Percentiles rank a stretch among this genome's conserved stretches.
Conservation (phyloP, 2,797 vertebrate species). For the Phataginus tetradactyla region DNA sequence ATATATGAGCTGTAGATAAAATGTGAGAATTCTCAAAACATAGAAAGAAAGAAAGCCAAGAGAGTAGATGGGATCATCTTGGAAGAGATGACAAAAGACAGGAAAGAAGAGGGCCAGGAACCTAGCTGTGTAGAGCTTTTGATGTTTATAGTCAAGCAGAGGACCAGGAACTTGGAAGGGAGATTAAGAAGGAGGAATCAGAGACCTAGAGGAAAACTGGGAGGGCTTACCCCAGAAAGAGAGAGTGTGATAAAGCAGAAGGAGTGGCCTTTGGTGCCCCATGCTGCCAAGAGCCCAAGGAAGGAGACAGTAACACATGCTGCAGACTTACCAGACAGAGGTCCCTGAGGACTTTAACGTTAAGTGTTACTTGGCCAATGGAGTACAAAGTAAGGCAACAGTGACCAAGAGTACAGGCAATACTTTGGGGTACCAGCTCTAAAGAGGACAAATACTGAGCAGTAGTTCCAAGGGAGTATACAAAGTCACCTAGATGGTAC, state of each 20-base stretch:
- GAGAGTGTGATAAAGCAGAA: background rate
- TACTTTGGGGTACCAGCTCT: background rate
- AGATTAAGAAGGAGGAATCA: background rate
- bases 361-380: background rate
- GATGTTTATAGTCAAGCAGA: background rate
- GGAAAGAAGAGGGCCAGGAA: background rate
- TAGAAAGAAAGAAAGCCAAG: conserved; percentile 4
- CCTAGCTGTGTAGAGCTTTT: background rate
- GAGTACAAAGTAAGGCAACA: background rate
- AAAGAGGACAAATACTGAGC: background rate
- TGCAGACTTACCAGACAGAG: background rate
- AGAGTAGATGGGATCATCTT: background rate
- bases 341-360: background rate
- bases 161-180: background rate
- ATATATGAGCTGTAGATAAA: background rate
- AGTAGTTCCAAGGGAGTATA: background rate
- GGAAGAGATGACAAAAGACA: background rate
- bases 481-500: background rate
- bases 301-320: background rate
- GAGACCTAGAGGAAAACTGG: background rate
- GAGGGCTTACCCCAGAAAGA: background rate
- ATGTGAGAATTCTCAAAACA: background rate
- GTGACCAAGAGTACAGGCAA: background rate
- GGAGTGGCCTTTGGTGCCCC: background rate
- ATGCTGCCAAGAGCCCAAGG: background rate